Evolutionary conservation across 2,797 vertebrate species (phyloP), one percentile per base, ranked within the genome.

Genomic region (Phrynocephalus forsythii): DNA sequence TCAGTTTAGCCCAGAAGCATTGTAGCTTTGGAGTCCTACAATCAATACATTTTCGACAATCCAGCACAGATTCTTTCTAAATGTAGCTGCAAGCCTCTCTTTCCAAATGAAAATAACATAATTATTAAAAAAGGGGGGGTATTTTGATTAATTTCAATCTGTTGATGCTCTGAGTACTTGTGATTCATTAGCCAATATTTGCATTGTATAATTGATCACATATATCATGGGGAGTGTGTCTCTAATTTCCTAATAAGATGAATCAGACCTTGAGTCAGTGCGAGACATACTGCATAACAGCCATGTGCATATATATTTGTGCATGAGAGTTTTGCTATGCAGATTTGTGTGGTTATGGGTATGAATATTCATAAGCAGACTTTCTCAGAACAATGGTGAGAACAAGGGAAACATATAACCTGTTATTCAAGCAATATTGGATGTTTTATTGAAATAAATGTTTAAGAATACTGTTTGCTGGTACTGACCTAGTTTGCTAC

Each of bases 351-450:
- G 26, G n/a, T 72, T 72, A 52, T 66, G 68, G 33, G 11, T 18
- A 79, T 86, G 81, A 72, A 72, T 86, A 83, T 89, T 79, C 60
- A 66, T 63, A 33, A 73, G 5, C 30, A 48, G 56, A 9, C 66
- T 56, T 79, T 71, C 60, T 79, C 52, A 56, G 44, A 86, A 83
- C 28, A 83, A 68, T 84, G 60, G 68, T 90, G 60, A 44, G 86
- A 87, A 66, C 50, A 33, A 86, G 26, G 71, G 15, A 33, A 28
- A 60, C 33, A 15, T 76, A n/a, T 85, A 81, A 82, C 60, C 24
- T 38, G 4, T 26, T 69, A 50, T 76, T 44, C 82, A 85, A 82
- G 52, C 50, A 82, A 63, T 63, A 33, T 81, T 28, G n/a, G 33
- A 5, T 60, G 28, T 69, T 90, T 84, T 60, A 63, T 77, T 85